These are phyloP conservation scores for Latrodectus geometricus DNA, from an alignment of 1,140 invertebrate genomes.

Conservation along the genomic window DNA sequence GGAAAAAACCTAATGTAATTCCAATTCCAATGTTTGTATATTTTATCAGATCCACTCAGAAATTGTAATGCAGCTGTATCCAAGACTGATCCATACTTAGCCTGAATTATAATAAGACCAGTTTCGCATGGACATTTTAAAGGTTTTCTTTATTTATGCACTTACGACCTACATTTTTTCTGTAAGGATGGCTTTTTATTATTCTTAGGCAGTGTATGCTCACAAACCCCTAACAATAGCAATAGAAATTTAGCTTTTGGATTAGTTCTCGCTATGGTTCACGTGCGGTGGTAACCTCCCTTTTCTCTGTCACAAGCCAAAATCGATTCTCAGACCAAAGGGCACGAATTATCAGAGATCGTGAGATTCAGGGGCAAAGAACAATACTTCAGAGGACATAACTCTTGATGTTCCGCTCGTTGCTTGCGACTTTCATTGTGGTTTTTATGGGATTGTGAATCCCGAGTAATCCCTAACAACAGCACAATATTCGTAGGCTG, in stretches of 20 bases:
- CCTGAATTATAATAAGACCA: not conserved
- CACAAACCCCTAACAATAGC: not conserved
- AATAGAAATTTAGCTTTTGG: not conserved
- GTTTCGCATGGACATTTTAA: not conserved
- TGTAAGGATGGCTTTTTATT: not conserved
- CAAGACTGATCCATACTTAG: too few relatives aligned
- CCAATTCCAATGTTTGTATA: too few relatives aligned
- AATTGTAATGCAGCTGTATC: too few relatives aligned
- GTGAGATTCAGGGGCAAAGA: conserved; percentile 17
- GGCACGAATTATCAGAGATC: conserved; percentile 16
- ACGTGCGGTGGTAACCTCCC: not conserved
- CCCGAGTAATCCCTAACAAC: not conserved
- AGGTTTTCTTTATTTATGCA: not conserved
- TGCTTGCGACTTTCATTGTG: conserved; percentile 23
- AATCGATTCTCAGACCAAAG: conserved; percentile 26
- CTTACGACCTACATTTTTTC: not conserved
- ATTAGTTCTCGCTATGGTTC: not conserved
- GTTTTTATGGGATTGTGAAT: not conserved
- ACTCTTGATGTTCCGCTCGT: conserved; percentile 13
- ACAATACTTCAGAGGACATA: conserved; percentile 39
- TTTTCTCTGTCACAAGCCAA: not conserved
- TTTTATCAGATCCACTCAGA: too few relatives aligned
- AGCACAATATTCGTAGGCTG: too few relatives aligned
- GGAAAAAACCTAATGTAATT: too few relatives aligned
- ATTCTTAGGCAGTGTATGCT: not conserved